A percentile compares a stretch with the other conserved stretches of the same genome.
phyloP scores from a whole-genome alignment of 2,888 invertebrate genomes.

The Melieria crassipennis region DNA sequence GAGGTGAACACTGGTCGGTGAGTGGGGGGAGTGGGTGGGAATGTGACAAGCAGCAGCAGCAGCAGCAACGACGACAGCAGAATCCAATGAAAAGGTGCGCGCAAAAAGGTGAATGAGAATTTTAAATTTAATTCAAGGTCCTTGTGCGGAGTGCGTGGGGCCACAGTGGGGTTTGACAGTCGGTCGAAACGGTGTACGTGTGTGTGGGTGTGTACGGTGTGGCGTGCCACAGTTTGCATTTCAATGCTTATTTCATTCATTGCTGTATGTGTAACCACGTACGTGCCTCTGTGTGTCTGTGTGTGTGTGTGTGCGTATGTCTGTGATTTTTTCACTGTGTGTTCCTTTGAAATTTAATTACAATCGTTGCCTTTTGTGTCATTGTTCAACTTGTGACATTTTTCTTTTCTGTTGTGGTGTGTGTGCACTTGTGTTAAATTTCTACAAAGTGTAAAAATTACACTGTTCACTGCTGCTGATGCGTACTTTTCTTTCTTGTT shows the following conservation, averaged over 20 bases:
- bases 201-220: too few relatives aligned
- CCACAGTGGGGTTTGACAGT: too few relatives aligned
- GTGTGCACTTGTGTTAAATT: too few relatives aligned
- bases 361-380: constrained; percentile 19
- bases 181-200: too few relatives aligned
- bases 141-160: background rate
- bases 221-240: background rate
- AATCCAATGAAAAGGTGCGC: background rate
- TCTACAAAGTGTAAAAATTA: too few relatives aligned
- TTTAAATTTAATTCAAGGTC: constrained; percentile 42
- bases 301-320: background rate
- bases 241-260: background rate
- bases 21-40: background rate
- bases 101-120: constrained; percentile 31
- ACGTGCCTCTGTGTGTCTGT: too few relatives aligned
- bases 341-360: constrained; percentile 30
- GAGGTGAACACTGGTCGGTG: background rate
- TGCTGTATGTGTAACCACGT: too few relatives aligned
- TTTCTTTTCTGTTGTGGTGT: too few relatives aligned
- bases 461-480: too few relatives aligned
- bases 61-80: background rate
- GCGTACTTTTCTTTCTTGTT: background rate
- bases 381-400: constrained; percentile 3
- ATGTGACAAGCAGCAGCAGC: constrained; percentile 1
- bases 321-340: background rate